These are phyloP conservation scores for Calameuta pallipes DNA, from an alignment of 2,888 invertebrate genomes.

Conservation along the genomic window DNA sequence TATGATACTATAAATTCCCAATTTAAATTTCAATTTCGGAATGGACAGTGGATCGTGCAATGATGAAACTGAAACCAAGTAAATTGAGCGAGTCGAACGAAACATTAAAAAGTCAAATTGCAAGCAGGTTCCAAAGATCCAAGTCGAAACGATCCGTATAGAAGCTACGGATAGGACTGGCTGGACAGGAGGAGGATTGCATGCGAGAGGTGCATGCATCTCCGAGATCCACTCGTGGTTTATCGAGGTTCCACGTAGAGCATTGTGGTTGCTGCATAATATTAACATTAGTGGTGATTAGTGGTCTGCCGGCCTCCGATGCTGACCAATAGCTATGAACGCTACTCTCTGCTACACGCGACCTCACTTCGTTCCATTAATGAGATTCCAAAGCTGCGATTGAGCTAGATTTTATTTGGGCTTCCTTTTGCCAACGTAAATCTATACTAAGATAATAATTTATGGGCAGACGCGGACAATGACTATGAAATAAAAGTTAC, in stretches of 20 bases:
- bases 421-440: background rate
- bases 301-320: conserved; percentile 53
- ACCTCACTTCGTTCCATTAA: conserved; percentile 55
- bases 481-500: background rate
- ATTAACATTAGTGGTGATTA: conserved; percentile 65
- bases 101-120: background rate
- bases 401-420: background rate
- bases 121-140: background rate
- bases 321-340: conserved; percentile 46
- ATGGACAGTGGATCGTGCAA: background rate
- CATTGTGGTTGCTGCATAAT: conserved; percentile 63
- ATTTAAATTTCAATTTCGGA: background rate
- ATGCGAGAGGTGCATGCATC: conserved; percentile 59
- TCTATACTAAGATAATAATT: background rate
- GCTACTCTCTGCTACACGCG: conserved; percentile 48
- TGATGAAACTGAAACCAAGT: background rate
- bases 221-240: conserved; percentile 50
- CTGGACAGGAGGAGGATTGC: conserved; percentile 48
- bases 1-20: background rate
- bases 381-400: conserved; percentile 43
- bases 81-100: background rate
- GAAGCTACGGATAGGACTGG: conserved; percentile 8
- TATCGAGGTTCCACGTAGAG: conserved; percentile 56
- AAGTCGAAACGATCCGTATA: background rate
- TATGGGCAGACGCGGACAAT: background rate